phyloP scores from a whole-genome alignment of 30 jellyfish, hydroid and myxozoan genomes.

The Pelagia noctiluca region DNA sequence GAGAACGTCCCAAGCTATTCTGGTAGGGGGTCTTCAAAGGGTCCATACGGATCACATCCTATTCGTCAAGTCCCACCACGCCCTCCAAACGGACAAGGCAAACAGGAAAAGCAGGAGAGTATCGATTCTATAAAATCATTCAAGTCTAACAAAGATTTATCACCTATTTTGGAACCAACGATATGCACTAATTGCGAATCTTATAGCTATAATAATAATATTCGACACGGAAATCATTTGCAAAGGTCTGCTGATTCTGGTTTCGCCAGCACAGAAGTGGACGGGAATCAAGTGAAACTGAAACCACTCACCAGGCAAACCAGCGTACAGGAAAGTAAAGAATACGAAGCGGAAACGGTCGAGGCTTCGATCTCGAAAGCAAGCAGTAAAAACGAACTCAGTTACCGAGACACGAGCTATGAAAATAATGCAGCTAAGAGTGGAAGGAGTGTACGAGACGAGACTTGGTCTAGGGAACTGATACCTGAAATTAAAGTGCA shows the following conservation, averaged over 20 bases:
- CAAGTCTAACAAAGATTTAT: constrained; percentile 28
- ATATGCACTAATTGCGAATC: constrained; percentile 58
- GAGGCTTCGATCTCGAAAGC: constrained; percentile 72
- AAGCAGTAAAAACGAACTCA: constrained; percentile 73
- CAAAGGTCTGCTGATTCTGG: constrained; percentile 98
- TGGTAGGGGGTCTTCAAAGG: constrained; percentile 35
- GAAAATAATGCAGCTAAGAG: constrained; percentile 12
- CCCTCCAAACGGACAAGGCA: constrained; percentile 40
- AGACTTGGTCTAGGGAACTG: constrained; percentile 36
- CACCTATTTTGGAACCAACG: constrained; percentile 29
- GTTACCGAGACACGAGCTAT: constrained; percentile 38
- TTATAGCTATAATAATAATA: constrained; percentile 40
- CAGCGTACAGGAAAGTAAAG: constrained; percentile 72
- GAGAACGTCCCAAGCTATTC: constrained; percentile 15
- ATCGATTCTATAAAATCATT: constrained; percentile 61
- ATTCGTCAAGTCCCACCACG: constrained; percentile 71
- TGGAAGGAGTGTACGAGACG: constrained; percentile 37
- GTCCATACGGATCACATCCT: constrained; percentile 79
- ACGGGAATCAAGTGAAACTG: constrained; percentile 63
- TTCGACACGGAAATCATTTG: constrained; percentile 64
- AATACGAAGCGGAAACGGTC: constrained; percentile 60
- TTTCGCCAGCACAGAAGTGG: constrained; percentile 96
- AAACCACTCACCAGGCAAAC: constrained; percentile 77
- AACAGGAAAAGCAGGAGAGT: constrained; percentile 64
- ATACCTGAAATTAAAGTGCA: constrained; percentile 80